Evolutionary conservation across 2,888 invertebrate species (phyloP).

Genomic region (Stenurella melanura): DNA sequence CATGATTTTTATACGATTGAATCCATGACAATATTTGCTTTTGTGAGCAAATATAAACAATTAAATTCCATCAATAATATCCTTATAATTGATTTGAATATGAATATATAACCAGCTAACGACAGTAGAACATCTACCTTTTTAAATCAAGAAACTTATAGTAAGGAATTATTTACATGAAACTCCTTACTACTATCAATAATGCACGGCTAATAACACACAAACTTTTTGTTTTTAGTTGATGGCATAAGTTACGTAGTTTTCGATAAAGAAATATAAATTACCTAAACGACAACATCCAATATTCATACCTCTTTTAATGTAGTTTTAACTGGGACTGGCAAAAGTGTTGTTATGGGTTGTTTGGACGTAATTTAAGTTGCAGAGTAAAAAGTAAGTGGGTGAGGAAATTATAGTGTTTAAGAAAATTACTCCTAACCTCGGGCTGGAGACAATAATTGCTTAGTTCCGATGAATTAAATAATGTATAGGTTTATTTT

Average conservation of each 20-base stretch:
- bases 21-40: too few species aligned
- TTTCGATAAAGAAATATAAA: slow-evolving; percentile 7
- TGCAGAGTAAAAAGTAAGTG: slow-evolving; percentile 33
- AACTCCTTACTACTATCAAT: background rate
- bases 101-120: background rate
- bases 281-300: slow-evolving; percentile 1
- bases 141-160: background rate
- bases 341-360: slow-evolving; percentile 26
- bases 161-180: background rate
- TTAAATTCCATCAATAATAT: too few species aligned
- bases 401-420: slow-evolving; percentile 44
- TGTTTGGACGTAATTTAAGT: slow-evolving; percentile 5
- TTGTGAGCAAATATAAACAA: too few species aligned
- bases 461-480: slow-evolving; percentile 12
- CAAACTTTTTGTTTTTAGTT: slow-evolving; percentile 29
- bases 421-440: slow-evolving; percentile 39
- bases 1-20: too few species aligned
- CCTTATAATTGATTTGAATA: too few species aligned
- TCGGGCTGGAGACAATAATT: slow-evolving; percentile 15
- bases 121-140: background rate
- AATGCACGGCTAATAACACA: slow-evolving; percentile 10
- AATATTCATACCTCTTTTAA: background rate
- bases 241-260: background rate
- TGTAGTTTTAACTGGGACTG: slow-evolving; percentile 1
- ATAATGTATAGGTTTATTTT: background rate